A percentile compares a stretch with the other conserved stretches of the same genome.
Evolutionary conservation across 35 echinoderm and acorn worm species (phyloP).

Genomic region (Anneissia japonica): DNA sequence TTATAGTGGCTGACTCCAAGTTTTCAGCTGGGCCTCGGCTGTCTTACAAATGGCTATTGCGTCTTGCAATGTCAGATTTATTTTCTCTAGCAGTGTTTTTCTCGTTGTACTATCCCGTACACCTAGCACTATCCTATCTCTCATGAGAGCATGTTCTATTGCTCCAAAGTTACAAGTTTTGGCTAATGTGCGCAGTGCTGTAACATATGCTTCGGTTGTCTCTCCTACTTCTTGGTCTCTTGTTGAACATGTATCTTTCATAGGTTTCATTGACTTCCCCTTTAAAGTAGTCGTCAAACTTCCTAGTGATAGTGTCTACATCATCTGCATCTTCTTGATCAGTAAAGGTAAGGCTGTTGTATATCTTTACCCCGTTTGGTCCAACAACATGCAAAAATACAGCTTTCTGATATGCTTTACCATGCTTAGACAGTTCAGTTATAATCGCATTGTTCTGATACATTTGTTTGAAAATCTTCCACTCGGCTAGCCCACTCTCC

Average conservation of each 20-base stretch:
- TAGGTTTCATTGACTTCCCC: constrained; percentile 15
- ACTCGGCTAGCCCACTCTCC: constrained; percentile 3
- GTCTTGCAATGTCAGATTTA: constrained; percentile 13
- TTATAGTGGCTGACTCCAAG: too few species aligned
- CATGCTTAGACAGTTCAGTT: constrained; percentile 18
- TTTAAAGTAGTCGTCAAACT: constrained; percentile 24
- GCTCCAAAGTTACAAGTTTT: constrained; percentile 21
- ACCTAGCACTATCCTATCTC: constrained; percentile 9
- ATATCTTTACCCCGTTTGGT: constrained; percentile 25
- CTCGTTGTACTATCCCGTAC: constrained; percentile 5
- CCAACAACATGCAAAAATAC: constrained; percentile 15
- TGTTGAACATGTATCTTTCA: constrained; percentile 38
- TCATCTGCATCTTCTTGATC: constrained; percentile 26
- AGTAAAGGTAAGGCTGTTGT: constrained; percentile 20
- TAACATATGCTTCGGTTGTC: constrained; percentile 7
- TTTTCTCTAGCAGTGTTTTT: constrained; percentile 10
- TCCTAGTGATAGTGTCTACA: not conserved
- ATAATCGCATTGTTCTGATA: constrained; percentile 22
- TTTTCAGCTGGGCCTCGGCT: constrained; percentile 1
- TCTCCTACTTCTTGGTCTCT: constrained; percentile 18
- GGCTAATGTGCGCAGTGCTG: constrained; percentile 4
- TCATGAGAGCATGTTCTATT: constrained; percentile 9
- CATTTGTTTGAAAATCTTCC: constrained; percentile 18
- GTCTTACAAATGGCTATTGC: constrained; percentile 16
- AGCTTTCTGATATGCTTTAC: constrained; percentile 3